Evolutionary conservation across 2,113 vertebrate genomes (phyloP).

Genomic region (Phylloscopus trochilus): DNA sequence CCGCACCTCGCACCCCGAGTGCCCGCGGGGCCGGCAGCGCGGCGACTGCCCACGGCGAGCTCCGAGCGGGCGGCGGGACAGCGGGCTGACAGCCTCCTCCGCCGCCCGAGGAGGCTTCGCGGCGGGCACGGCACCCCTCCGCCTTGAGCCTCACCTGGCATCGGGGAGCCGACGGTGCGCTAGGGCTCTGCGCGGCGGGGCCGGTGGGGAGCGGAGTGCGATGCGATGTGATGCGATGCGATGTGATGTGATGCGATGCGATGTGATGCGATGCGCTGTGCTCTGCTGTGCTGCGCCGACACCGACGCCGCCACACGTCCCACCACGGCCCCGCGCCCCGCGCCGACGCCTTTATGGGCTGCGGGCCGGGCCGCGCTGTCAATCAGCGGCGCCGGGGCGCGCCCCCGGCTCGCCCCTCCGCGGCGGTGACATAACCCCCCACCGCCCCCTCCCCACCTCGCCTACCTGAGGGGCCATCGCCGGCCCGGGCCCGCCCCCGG

Average conservation of each 20-base stretch:
- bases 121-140: background rate
- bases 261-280: too few relatives aligned
- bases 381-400: constrained; percentile 67
- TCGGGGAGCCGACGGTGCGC: background rate
- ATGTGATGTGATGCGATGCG: too few relatives aligned
- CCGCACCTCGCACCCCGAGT: accelerated
- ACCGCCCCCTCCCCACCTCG: constrained; percentile 64
- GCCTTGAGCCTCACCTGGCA: constrained; percentile 39
- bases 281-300: accelerated
- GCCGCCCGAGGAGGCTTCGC: background rate
- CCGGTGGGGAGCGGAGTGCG: background rate
- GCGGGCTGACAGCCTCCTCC: too few relatives aligned
- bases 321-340: background rate
- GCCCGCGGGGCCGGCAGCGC: background rate
- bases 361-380: constrained; percentile 66
- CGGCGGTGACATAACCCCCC: constrained; percentile 74
- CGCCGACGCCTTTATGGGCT: constrained; percentile 74
- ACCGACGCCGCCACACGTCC: background rate
- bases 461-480: constrained; percentile 50
- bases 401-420: constrained; percentile 59
- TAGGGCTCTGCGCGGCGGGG: background rate
- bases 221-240: too few relatives aligned
- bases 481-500: background rate
- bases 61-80: background rate
- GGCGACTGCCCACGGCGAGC: background rate